Evolutionary conservation across 2,888 invertebrate species (phyloP).

Genomic region (Tiliacea aurago): DNA sequence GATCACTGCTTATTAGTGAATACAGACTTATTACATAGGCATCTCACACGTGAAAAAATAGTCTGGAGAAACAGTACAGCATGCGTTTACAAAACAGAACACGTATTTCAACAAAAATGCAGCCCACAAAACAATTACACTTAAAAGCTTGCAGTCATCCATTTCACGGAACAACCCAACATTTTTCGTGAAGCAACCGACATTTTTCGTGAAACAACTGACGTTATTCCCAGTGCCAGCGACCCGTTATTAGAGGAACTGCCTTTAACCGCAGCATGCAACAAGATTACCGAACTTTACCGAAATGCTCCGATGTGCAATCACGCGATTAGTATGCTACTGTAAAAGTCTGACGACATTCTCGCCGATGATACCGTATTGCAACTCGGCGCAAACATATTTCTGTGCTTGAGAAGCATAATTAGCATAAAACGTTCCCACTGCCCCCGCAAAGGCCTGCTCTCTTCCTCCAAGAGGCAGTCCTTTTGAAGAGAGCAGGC

Average conservation of each 20-base stretch:
- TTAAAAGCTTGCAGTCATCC: conserved; percentile 45
- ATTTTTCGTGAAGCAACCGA: conserved; percentile 7
- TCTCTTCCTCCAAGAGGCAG: too few relatives aligned
- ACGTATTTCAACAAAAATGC: conserved; percentile 11
- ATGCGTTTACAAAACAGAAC: conserved; percentile 14
- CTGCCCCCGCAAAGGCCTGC: too few relatives aligned
- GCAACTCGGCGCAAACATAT: not conserved
- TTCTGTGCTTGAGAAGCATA: too few relatives aligned
- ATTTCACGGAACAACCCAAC: conserved; percentile 30
- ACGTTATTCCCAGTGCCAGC: conserved; percentile 24
- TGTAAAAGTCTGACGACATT: not conserved
- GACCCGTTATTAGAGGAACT: conserved; percentile 29
- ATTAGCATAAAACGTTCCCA: too few relatives aligned
- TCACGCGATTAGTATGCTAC: conserved; percentile 32
- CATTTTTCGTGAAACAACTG: conserved; percentile 7
- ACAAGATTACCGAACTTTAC: conserved; percentile 40
- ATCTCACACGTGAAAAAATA: not conserved
- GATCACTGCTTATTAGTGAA: not conserved
- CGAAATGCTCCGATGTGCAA: conserved; percentile 22
- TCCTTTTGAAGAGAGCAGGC: too few relatives aligned
- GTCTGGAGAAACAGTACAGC: not conserved
- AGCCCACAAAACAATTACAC: conserved; percentile 43
- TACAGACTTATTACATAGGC: not conserved
- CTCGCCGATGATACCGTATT: not conserved
- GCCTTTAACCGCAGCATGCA: conserved; percentile 47